Evolutionary conservation across 2,888 invertebrate species (phyloP), one percentile per base, ranked within the genome.

Genomic region (Drosophila pegasa): DNA sequence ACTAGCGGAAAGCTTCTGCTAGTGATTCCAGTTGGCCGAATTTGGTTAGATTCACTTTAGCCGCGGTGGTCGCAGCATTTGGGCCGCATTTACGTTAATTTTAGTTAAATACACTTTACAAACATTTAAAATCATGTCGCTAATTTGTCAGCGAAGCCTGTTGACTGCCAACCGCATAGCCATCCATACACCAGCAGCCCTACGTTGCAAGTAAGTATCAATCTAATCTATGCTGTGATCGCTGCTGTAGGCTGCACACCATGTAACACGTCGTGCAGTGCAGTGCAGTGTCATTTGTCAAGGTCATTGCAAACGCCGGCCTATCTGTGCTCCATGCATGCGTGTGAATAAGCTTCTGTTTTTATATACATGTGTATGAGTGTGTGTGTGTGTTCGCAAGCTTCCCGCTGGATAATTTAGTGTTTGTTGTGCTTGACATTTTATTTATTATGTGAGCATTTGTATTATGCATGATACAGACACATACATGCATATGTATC

Each of bases 301-400:
- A 86, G 85, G 85, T 88, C 85, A 86, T 77, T 76, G 29, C 63
- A 77, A 71, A 65, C 68, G 79, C 81, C 88, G 85, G 85, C 45
- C 60, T 48, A 57, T 41, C 16, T 60, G 27, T 16, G 33, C 18
- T 33, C 20, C 51, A 20, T 14, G 16, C 9, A 2, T 5, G 33
- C 37, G 9, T 62, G 55, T 61, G 61, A 52, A 37, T 58, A 45
- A 25, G 25, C 25, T 25, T 9, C 9, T 70, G 43, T 51, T 31
- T 45, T 10, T 16, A 9, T 27, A 35, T 33, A 48, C 37, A 57
- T 54, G 33, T 41, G 45, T 62, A 51, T 22, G 41, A 29, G 31
- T 65, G 57, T 18, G 57, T 33, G 20, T 31, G 25, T 2, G 7
- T 18, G 14, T 4, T n/a, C n/a, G n/a, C n/a, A n/a, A n/a, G 33